Conservation (phyloP, 1,140 invertebrate genomes). For the Pantala flavescens region DNA sequence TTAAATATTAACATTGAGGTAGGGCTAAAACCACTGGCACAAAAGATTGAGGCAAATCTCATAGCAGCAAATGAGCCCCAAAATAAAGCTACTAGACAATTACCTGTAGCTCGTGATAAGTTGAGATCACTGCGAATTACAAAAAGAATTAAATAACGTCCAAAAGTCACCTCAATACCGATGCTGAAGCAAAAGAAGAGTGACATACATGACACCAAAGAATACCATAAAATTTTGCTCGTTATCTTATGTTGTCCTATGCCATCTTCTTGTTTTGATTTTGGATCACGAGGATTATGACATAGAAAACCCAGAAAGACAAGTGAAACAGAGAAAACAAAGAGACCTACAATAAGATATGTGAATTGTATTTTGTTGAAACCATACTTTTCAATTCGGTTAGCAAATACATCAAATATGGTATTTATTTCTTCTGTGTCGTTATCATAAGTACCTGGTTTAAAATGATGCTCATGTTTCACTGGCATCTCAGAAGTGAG, state of each 20-base stretch:
- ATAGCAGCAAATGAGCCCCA: conserved; percentile 40
- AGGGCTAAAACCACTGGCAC: conserved; percentile 32
- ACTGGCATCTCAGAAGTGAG: background rate
- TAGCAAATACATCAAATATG: conserved; percentile 21
- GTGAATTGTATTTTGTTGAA: conserved; percentile 39
- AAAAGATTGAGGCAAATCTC: conserved; percentile 36
- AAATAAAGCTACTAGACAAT: conserved; percentile 36
- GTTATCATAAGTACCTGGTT: conserved; percentile 28
- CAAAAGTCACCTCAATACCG: conserved; percentile 37
- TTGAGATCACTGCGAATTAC: conserved; percentile 28
- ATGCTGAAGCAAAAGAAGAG: conserved; percentile 38
- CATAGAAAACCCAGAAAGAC: conserved; percentile 36
- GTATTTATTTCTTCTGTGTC: conserved; percentile 23
- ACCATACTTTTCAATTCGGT: conserved; percentile 27
- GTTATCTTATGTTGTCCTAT: conserved; percentile 19
- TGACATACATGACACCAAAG: conserved; percentile 33
- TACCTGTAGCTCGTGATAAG: conserved; percentile 31
- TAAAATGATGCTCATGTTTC: conserved; percentile 16
- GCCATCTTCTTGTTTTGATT: conserved; percentile 27
- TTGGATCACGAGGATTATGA: conserved; percentile 29
- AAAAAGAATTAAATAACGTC: conserved; percentile 37
- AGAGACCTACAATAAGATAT: conserved; percentile 36
- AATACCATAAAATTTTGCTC: conserved; percentile 23
- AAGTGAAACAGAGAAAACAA: conserved; percentile 33
- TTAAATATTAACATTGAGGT: conserved; percentile 33